A percentile compares a stretch with the other conserved stretches of the same genome.
phyloP scores from a whole-genome alignment of 2,888 invertebrate genomes.

The Pecten maximus region DNA sequence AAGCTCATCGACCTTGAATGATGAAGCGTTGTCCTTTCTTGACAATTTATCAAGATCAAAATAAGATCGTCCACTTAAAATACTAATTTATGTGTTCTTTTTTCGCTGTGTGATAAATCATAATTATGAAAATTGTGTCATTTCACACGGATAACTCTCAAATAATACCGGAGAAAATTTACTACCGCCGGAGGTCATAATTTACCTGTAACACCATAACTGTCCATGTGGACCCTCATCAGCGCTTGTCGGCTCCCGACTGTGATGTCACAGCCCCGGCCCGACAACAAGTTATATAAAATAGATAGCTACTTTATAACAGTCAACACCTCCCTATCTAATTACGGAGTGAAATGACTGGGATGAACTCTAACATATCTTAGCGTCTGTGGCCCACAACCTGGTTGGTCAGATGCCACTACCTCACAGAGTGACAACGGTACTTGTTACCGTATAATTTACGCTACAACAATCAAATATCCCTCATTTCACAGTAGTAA shows the following conservation, averaged over 20 bases:
- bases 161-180: background rate
- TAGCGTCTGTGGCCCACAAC: slow-evolving; percentile 43
- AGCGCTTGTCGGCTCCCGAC: slow-evolving; percentile 9
- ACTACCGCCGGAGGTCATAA: background rate
- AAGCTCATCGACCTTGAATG: slow-evolving; percentile 13
- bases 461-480: slow-evolving; percentile 54
- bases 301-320: background rate
- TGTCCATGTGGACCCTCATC: slow-evolving; percentile 22
- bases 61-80: background rate
- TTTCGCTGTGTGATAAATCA: background rate
- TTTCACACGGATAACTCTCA: background rate
- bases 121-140: slow-evolving; percentile 24
- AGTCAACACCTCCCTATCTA: background rate
- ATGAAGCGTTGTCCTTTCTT: background rate
- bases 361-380: slow-evolving; percentile 1
- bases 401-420: slow-evolving; percentile 47
- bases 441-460: slow-evolving; percentile 53
- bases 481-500: slow-evolving; percentile 51
- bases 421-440: slow-evolving; percentile 2
- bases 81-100: background rate
- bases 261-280: slow-evolving; percentile 1
- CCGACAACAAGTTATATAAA: background rate
- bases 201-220: background rate
- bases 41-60: background rate
- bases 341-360: background rate